Evolutionary conservation across 2,113 vertebrate species (phyloP), one percentile per base, ranked within the genome.

Genomic region (Tichodroma muraria): DNA sequence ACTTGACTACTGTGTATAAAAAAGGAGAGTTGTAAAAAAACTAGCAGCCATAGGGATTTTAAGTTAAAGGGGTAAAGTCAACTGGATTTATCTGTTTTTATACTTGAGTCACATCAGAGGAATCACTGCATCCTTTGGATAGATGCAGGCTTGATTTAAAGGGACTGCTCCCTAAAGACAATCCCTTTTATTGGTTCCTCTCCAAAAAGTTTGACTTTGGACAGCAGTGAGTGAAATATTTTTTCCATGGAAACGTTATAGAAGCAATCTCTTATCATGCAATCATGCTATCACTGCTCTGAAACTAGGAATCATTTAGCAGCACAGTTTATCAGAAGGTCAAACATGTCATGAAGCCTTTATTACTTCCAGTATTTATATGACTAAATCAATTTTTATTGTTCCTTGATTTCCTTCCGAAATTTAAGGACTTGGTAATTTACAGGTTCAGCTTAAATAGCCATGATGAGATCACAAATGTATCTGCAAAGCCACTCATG

Each of bases 311-410:
- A 49, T 77, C n/a, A 13, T 80, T 76, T 85, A 56, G 50, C 40
- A 90, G 59, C 49, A 42, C 28, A 11, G 28, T 83, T 93, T 85
- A 57, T 90, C 59, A 57, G 68, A 50, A 92, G 40, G 80, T 90
- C 50, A 90, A 80, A 77, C 2, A 2, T 65, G 15, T 7, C n/a
- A n/a, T 77, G 71, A 93, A 85, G n/a, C 45, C 28, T 82, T 94
- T 88, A 90, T 90, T 88, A 45, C 80, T 94, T 93, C 80, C 86
- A 85, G 15, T 80, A 61, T 85, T 93, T 92, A 69, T 88, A 95
- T 82, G 37, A 37, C 50, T 83, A 90, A 85, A 93, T 93, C 23
- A 1, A 94, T 93, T 94, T 96, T 96, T 88, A 85, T 80, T 88
- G 40, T 83, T 93, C 49, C 65, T 80, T 42, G 24, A 88, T 90